Evolutionary conservation across 35 echinoderm and acorn worm genomes (phyloP).

Genomic region (Ptychodera flava): DNA sequence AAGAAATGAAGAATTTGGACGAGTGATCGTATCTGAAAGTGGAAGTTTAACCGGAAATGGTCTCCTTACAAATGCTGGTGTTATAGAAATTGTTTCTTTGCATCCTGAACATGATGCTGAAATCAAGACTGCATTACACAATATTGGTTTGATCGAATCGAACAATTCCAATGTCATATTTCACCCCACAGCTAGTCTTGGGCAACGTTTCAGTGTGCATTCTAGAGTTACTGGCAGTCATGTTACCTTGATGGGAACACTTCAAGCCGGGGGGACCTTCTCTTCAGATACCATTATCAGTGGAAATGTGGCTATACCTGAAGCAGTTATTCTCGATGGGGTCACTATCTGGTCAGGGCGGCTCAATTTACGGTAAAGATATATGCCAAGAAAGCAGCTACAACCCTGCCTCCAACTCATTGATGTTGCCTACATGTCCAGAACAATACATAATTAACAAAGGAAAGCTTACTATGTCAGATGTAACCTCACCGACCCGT

Average conservation of each 20-base stretch:
- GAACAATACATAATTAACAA: background rate
- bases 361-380: background rate
- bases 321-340: background rate
- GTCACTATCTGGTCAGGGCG: background rate
- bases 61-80: background rate
- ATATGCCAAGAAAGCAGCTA: background rate
- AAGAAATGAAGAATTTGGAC: background rate
- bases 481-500: background rate
- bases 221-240: background rate
- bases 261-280: background rate
- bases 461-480: background rate
- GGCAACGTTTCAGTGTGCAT: background rate
- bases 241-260: background rate
- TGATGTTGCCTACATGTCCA: background rate
- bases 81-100: background rate
- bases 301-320: background rate
- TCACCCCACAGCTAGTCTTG: background rate
- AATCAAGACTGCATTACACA: background rate
- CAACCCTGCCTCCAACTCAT: background rate
- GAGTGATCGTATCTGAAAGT: background rate
- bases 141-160: background rate
- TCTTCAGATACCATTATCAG: background rate
- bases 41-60: background rate
- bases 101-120: background rate
- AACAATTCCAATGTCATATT: background rate